Evolutionary conservation across 2,888 invertebrate species (phyloP).

Genomic region (Parascotia fuliginaria): DNA sequence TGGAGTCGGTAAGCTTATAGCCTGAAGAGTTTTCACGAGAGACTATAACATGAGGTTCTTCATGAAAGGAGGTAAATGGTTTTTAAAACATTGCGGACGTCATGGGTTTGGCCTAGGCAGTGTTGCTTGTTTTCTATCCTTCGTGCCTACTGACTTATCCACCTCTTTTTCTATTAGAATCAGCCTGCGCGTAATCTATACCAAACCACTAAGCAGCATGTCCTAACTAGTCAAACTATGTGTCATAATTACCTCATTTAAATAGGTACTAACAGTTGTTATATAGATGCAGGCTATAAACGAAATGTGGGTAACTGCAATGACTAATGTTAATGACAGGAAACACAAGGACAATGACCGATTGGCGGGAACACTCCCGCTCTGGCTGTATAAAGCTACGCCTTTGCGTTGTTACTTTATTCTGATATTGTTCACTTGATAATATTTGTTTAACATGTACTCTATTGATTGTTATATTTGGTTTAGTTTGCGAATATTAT

Average conservation of each 20-base stretch:
- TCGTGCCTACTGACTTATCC: too few species aligned
- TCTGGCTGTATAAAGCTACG: slow-evolving; percentile 32
- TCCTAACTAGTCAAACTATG: slow-evolving; percentile 17
- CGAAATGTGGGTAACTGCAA: slow-evolving; percentile 50
- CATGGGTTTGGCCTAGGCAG: too few species aligned
- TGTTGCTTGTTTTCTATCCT: too few species aligned
- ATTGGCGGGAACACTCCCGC: slow-evolving; percentile 53
- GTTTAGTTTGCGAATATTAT: not conserved
- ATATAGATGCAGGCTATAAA: slow-evolving; percentile 37
- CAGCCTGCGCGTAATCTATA: too few species aligned
- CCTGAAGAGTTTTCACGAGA: too few species aligned
- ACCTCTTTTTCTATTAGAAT: too few species aligned
- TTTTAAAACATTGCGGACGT: too few species aligned
- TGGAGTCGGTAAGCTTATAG: too few species aligned
- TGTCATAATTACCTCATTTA: slow-evolving; percentile 8
- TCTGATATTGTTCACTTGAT: slow-evolving; percentile 14
- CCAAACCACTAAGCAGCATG: slow-evolving; percentile 6
- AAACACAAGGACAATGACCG: slow-evolving; percentile 68
- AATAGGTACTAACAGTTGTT: slow-evolving; percentile 24
- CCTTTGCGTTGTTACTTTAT: slow-evolving; percentile 43
- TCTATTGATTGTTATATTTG: not conserved
- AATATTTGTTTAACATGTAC: not conserved
- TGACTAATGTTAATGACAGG: slow-evolving; percentile 62
- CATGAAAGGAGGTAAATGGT: too few species aligned
- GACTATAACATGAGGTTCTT: too few species aligned